Conservation (phyloP, 1,140 invertebrate genomes). For the Hyposmocoma kahamanoa region DNA sequence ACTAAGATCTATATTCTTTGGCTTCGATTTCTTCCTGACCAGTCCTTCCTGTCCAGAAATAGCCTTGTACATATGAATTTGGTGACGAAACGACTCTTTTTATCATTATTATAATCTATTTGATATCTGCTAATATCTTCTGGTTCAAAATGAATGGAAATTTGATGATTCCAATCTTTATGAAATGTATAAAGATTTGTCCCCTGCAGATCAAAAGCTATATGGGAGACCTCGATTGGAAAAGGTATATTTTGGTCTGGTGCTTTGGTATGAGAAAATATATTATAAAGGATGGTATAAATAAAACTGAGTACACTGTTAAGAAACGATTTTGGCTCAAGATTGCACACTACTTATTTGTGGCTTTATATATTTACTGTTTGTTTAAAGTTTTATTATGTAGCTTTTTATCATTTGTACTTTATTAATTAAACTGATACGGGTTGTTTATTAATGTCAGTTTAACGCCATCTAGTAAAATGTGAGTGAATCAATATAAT, state of each 20-base stretch:
- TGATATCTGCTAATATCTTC: no score
- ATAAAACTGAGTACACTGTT: constrained; percentile 4
- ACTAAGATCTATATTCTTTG: no score
- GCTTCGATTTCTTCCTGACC: no score
- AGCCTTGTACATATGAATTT: no score
- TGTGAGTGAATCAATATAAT: no score
- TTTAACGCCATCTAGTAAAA: no score
- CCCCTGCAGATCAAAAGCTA: constrained; percentile 17
- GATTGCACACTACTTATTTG: constrained; percentile 6
- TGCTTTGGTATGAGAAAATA: constrained; percentile 19
- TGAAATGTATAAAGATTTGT: constrained; percentile 9
- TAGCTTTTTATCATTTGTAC: no score
- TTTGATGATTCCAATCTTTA: constrained; percentile 17
- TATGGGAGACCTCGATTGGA: constrained; percentile 4
- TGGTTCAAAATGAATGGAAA: constrained; percentile 18
- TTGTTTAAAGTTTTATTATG: constrained; percentile 10
- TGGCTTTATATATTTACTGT: constrained; percentile 8
- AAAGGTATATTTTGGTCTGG: constrained; percentile 4
- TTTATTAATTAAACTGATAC: no score
- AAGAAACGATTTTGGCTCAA: constrained; percentile 16
- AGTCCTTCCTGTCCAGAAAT: no score
- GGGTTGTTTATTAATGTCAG: no score
- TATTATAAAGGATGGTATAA: constrained; percentile 21
- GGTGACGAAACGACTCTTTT: no score
- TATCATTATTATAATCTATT: no score